Conservation (phyloP, 1,140 invertebrate genomes). For the Formica exsecta region DNA sequence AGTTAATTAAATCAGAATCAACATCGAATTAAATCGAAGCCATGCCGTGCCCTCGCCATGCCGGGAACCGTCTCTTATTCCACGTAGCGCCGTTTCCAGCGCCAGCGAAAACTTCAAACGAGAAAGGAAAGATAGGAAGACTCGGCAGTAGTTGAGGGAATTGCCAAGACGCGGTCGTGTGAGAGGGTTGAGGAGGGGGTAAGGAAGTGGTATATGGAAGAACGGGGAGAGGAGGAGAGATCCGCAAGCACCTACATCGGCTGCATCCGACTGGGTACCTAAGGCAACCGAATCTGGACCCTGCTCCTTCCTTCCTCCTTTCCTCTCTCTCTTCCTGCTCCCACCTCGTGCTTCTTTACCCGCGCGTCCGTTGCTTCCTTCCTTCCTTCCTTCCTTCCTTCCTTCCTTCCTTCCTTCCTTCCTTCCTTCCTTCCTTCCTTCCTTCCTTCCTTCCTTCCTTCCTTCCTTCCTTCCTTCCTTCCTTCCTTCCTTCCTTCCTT, state of each 20-base stretch:
- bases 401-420: too few relatives aligned
- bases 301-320: conserved; percentile 37
- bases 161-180: conserved; percentile 49
- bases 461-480: too few relatives aligned
- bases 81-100: conserved; percentile 50
- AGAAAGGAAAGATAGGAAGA: conserved; percentile 54
- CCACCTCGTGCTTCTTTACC: conserved; percentile 53
- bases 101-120: conserved; percentile 71
- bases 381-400: too few relatives aligned
- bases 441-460: too few relatives aligned
- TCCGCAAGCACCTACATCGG: conserved; percentile 33
- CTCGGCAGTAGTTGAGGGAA: conserved; percentile 39
- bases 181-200: neutral
- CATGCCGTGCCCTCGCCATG: conserved; percentile 32
- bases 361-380: too few relatives aligned
- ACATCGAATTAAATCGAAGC: conserved; percentile 78
- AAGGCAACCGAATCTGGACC: conserved; percentile 67
- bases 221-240: conserved; percentile 5
- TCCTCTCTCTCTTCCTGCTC: conserved; percentile 69
- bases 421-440: too few relatives aligned
- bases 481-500: too few relatives aligned
- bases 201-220: neutral
- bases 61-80: conserved; percentile 72
- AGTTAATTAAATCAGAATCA: conserved; percentile 80
- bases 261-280: conserved; percentile 67